A percentile compares a stretch with the other conserved stretches of the same genome.
phyloP scores from a whole-genome alignment of 2,797 vertebrate species.

The Falco berigora region DNA sequence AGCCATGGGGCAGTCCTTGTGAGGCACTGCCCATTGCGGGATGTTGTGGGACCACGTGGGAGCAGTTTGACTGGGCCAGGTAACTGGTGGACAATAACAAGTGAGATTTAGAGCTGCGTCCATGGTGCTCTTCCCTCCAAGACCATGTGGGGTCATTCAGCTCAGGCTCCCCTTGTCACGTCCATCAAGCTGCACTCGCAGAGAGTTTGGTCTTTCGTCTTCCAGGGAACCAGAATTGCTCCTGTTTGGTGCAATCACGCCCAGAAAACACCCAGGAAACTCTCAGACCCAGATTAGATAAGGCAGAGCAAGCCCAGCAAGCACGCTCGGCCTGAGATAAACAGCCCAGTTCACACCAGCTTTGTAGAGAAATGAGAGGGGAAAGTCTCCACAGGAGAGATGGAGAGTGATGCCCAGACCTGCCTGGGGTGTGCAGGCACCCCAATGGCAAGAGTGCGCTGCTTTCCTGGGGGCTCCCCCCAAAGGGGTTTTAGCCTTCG shows the following conservation, averaged over 20 bases:
- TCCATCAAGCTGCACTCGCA: not conserved
- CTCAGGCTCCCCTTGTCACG: not conserved
- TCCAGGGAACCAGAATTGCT: not conserved
- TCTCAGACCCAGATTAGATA: not conserved
- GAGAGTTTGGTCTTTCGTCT: not conserved
- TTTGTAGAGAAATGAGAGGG: not conserved
- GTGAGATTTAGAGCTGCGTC: not conserved
- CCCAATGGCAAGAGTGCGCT: not conserved
- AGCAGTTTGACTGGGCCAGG: not conserved
- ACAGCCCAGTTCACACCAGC: not conserved
- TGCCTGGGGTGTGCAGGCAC: not conserved
- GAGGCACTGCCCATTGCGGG: not conserved
- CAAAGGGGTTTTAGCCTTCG: not conserved
- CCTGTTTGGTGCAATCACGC: not conserved
- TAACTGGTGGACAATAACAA: not conserved
- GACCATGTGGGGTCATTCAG: not conserved
- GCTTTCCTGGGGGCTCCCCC: not conserved
- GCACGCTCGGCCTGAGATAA: not conserved
- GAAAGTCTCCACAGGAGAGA: not conserved
- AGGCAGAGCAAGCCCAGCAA: not conserved
- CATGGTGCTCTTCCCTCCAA: not conserved
- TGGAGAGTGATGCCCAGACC: not conserved
- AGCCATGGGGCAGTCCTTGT: not conserved
- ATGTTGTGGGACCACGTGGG: rapidly evolving
- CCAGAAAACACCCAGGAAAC: not conserved